Percentiles rank a stretch among this genome's conserved stretches.
Evolutionary conservation across 1,140 invertebrate species (phyloP).

Genomic region (Steinernema feltiae): DNA sequence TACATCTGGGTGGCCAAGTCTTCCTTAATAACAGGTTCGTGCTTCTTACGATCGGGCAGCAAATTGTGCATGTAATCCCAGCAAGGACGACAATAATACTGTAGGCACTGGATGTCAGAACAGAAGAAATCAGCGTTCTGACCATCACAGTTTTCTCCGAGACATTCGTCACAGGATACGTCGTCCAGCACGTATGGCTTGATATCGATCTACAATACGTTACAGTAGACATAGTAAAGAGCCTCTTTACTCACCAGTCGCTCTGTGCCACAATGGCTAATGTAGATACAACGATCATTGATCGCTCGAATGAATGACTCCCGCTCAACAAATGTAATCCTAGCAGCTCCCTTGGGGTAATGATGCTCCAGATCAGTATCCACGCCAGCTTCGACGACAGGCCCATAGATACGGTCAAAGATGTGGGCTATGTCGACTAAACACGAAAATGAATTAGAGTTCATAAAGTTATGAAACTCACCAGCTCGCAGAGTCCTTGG

Average conservation of each 20-base stretch:
- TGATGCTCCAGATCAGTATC: constrained; percentile 97
- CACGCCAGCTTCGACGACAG: constrained; percentile 96
- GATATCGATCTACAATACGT: constrained; percentile 72
- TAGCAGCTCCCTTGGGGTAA: constrained; percentile 94
- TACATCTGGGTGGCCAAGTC: constrained; percentile 3
- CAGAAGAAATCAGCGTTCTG: constrained; percentile 99
- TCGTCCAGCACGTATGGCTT: constrained; percentile 98
- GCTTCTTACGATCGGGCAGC: not conserved
- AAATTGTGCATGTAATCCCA: constrained; percentile 64
- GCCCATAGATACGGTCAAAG: constrained; percentile 94
- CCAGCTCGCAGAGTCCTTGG: constrained; percentile 89
- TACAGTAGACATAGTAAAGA: too few species aligned
- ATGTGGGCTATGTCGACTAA: constrained; percentile 93
- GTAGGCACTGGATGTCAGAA: constrained; percentile 92
- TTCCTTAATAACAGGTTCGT: not conserved
- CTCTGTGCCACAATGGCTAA: constrained; percentile 96
- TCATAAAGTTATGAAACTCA: constrained; percentile 58
- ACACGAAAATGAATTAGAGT: not conserved
- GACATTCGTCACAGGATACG: constrained; percentile 97
- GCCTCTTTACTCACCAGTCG: constrained; percentile 72
- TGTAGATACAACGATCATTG: constrained; percentile 90
- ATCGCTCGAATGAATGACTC: constrained; percentile 98
- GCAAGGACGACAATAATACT: constrained; percentile 99
- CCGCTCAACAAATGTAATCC: constrained; percentile 95
- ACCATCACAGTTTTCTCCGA: constrained; percentile 73